Evolutionary conservation across 2,797 vertebrate genomes (phyloP), one percentile per base, ranked within the genome.

Genomic region (Cyclopterus lumpus): DNA sequence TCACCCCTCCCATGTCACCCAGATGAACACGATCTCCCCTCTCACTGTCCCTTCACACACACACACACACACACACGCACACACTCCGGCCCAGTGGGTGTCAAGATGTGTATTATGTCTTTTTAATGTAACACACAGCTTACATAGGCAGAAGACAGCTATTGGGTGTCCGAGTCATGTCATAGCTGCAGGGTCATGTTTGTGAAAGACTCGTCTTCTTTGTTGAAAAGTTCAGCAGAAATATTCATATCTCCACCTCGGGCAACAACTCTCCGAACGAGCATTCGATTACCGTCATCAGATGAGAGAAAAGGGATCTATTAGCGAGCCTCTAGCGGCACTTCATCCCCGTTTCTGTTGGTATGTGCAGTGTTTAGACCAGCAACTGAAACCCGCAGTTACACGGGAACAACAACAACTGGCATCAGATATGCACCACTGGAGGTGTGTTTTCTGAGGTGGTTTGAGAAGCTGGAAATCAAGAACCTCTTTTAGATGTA

Each of bases 1-100:
- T 69, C 86, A 44, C 85, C 81, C 42, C 76, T 72, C 68, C 79
- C 53, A 18, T 30, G 26, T 87, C 80, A 67, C 79, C 88, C 61
- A 44, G 65, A 82, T 73, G 80, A 92, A 93, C 86, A 75, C 34
- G 54, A 91, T 92, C 89, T 67, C 80, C 76, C 79, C 76, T 57
- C 80, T 73, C 79, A 80, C 75, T 73, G 72, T 75, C 67, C 55
- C 65, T 2, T 26, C 70, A 67, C 71, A 28, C 57, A 16, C 44
- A 46, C 44, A 46, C 44, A 46, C 44, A 46, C 42, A 44, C 42
- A 44, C 42, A 44, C 40, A 42, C 42, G 42, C 55, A 67, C 59
- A 66, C 59, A 40, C 38, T n/a, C 12, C 16, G 16, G 68, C 26
- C 12, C 7, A 60, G 76, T 10, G 40, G 51, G n/a, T 60, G 55